phyloP scores from a whole-genome alignment of 1,140 invertebrate species.

The Trachymyrmex septentrionalis region DNA sequence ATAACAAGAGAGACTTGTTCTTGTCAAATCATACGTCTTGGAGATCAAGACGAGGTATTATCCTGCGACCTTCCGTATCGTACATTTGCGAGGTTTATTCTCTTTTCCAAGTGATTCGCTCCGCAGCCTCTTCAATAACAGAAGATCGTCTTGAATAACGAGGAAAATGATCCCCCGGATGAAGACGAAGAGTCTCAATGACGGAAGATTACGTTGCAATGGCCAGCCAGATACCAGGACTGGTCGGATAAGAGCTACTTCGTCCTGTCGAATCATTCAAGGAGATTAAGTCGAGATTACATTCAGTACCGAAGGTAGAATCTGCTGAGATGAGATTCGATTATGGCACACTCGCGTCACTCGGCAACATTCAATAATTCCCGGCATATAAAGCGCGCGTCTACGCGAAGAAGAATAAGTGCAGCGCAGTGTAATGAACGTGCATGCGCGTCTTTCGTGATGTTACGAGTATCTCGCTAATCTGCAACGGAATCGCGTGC shows the following conservation, averaged over 20 bases:
- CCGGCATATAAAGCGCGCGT: background rate
- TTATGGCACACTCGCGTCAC: constrained; percentile 31
- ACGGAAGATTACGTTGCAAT: constrained; percentile 14
- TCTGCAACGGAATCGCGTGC: constrained; percentile 2
- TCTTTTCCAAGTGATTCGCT: background rate
- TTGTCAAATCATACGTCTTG: background rate
- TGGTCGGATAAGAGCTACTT: background rate
- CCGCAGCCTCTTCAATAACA: background rate
- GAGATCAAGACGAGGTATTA: background rate
- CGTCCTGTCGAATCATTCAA: constrained; percentile 48
- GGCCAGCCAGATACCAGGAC: background rate
- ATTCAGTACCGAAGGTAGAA: background rate
- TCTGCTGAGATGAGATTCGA: background rate
- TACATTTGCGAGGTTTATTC: background rate
- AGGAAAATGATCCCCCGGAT: constrained; percentile 21
- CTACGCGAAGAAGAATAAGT: background rate
- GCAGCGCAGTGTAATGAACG: background rate
- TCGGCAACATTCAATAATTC: constrained; percentile 23
- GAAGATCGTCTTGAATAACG: constrained; percentile 19
- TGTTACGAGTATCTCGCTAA: background rate
- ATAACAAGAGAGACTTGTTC: background rate
- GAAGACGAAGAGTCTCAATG: constrained; percentile 22
- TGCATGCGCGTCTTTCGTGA: background rate
- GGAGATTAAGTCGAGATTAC: constrained; percentile 50
- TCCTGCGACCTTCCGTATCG: background rate